Evolutionary conservation across 2,113 vertebrate genomes (phyloP).

Genomic region (Misgurnus mizolepis): DNA sequence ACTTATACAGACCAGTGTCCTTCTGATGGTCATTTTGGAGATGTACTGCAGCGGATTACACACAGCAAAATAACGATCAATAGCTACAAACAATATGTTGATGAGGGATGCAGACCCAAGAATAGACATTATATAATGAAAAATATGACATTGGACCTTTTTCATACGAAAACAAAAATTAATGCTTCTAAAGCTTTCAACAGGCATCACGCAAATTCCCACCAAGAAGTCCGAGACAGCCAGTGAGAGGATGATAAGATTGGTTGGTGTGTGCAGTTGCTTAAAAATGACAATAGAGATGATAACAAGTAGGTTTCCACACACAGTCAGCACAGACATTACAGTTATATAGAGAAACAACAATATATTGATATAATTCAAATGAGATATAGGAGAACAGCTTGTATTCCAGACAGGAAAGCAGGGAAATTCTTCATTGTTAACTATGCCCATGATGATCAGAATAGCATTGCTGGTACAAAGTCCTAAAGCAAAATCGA

Average conservation of each 20-base stretch:
- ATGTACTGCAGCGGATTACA: constrained; percentile 45
- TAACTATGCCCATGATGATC: not conserved
- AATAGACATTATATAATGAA: constrained; percentile 15
- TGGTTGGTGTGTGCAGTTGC: constrained; percentile 54
- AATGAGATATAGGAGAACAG: constrained; percentile 8
- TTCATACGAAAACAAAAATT: constrained; percentile 39
- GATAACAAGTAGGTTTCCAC: constrained; percentile 55
- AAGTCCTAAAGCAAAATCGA: not conserved
- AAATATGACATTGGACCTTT: constrained; percentile 32
- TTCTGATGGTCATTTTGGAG: constrained; percentile 37
- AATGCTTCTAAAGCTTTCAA: constrained; percentile 50
- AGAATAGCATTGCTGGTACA: not conserved
- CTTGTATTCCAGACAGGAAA: constrained; percentile 2
- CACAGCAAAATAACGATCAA: constrained; percentile 51
- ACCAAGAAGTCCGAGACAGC: constrained; percentile 52
- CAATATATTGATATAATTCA: not conserved
- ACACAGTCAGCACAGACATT: constrained; percentile 47
- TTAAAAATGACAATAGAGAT: constrained; percentile 48
- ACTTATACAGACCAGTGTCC: not conserved
- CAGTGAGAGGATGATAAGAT: constrained; percentile 54
- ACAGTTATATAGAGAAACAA: constrained; percentile 58
- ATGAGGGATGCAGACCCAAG: constrained; percentile 40
- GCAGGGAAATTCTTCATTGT: not conserved
- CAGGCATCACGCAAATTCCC: constrained; percentile 75
- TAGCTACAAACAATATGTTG: constrained; percentile 44